Percentiles rank a stretch among this genome's conserved stretches.
Conservation (phyloP, 2,888 invertebrate genomes). For the Acleris cristana region DNA sequence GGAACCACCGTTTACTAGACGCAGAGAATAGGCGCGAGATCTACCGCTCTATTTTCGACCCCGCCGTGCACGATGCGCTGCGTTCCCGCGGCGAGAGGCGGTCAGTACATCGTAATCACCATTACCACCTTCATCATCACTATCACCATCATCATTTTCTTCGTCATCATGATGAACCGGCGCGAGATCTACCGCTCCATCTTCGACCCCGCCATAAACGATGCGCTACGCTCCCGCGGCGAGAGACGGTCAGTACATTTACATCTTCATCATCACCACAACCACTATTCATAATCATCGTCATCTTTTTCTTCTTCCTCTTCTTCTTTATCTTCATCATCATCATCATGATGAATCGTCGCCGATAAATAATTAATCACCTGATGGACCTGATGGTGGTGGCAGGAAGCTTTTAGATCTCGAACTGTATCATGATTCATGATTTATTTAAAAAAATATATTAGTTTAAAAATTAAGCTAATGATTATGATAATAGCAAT, state of each 20-base stretch:
- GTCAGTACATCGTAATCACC: slow-evolving; percentile 44
- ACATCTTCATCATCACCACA: not conserved
- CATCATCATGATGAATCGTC: slow-evolving; percentile 78
- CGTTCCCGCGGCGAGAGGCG: slow-evolving; percentile 93
- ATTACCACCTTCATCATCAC: not conserved
- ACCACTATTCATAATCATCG: not conserved
- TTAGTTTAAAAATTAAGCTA: too few species aligned
- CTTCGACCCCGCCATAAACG: slow-evolving; percentile 93
- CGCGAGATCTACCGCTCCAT: slow-evolving; percentile 94
- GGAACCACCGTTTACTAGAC: slow-evolving; percentile 87
- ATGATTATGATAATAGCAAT: too few species aligned
- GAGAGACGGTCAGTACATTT: slow-evolving; percentile 84
- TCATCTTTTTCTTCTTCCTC: not conserved
- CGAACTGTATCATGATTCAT: too few species aligned
- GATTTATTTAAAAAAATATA: too few species aligned
- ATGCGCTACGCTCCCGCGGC: slow-evolving; percentile 92
- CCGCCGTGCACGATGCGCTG: slow-evolving; percentile 91
- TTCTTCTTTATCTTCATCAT: not conserved
- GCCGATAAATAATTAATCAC: slow-evolving; percentile 70
- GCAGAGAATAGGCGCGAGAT: slow-evolving; percentile 91
- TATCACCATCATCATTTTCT: too few species aligned
- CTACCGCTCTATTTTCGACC: slow-evolving; percentile 95
- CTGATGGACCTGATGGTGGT: too few species aligned
- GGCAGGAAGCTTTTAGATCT: too few species aligned
- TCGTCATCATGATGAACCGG: slow-evolving; percentile 75